phyloP scores from a whole-genome alignment of 2,888 invertebrate species.

The Heliconius cydno region DNA sequence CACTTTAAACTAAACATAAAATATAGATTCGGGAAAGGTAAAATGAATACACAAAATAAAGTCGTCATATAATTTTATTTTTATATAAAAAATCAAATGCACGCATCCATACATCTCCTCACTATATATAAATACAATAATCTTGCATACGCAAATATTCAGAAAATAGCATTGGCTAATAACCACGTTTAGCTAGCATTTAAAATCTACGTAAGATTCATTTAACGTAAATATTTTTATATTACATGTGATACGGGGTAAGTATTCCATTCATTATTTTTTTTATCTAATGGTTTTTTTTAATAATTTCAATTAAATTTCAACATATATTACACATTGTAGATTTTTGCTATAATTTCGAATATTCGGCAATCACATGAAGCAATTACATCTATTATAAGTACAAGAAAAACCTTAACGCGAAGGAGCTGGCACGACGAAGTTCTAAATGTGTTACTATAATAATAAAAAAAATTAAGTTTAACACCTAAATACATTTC shows the following conservation, averaged over 20 bases:
- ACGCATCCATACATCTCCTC: conserved; percentile 75
- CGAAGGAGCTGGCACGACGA: conserved; percentile 82
- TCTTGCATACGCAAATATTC: conserved; percentile 77
- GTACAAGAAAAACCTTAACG: conserved; percentile 79
- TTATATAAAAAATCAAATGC: conserved; percentile 82
- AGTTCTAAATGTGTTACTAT: conserved; percentile 72
- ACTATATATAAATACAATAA: conserved; percentile 80
- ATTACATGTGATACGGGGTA: conserved; percentile 74
- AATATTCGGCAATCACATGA: conserved; percentile 75
- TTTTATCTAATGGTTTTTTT: conserved; percentile 44
- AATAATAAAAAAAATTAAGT: conserved; percentile 37
- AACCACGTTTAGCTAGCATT: conserved; percentile 80
- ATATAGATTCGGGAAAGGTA: neutral
- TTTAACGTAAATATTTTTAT: conserved; percentile 71
- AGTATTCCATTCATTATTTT: conserved; percentile 59
- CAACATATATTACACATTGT: conserved; percentile 76
- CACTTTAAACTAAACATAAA: neutral
- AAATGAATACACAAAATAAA: conserved; percentile 51
- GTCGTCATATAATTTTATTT: conserved; percentile 80
- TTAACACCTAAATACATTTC: conserved; percentile 65
- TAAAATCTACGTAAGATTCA: conserved; percentile 72
- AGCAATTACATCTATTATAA: conserved; percentile 78
- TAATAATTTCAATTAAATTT: conserved; percentile 56
- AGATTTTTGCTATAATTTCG: conserved; percentile 80
- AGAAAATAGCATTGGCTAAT: conserved; percentile 83